phyloP scores from a whole-genome alignment of 1,140 invertebrate genomes.

The Aleiodes sp. region DNA sequence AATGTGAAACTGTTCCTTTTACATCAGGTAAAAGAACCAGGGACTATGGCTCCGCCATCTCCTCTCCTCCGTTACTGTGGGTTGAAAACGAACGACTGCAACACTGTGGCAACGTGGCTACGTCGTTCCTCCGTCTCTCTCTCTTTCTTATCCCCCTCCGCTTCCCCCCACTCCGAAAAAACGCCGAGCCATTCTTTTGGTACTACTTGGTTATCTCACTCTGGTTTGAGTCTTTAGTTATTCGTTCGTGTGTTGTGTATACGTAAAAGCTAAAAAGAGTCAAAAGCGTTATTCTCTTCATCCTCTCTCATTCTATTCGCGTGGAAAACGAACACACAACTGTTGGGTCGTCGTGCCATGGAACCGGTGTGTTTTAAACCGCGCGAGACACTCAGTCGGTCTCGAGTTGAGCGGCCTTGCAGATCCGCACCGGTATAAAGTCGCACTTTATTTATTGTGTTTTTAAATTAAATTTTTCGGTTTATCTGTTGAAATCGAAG shows the following conservation, averaged over 20 bases:
- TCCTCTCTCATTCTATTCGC: background rate
- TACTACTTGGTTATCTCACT: slow-evolving; percentile 1
- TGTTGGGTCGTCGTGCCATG: slow-evolving; percentile 25
- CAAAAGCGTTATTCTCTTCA: background rate
- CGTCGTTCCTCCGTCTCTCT: no score
- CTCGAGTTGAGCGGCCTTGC: slow-evolving; percentile 15
- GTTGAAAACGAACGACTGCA: background rate
- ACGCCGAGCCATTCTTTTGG: background rate
- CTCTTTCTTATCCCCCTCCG: no score
- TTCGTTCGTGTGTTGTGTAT: no score
- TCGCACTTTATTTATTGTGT: background rate
- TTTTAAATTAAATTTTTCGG: background rate
- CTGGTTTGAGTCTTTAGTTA: background rate
- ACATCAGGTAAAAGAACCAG: no score
- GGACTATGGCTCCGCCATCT: no score
- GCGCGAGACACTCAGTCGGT: slow-evolving; percentile 14
- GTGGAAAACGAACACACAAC: slow-evolving; percentile 9
- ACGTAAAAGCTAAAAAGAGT: no score
- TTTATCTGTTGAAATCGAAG: no score
- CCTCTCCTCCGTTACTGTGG: no score
- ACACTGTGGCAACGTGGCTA: slow-evolving; percentile 15
- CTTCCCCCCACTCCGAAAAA: background rate
- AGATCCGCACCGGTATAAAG: background rate
- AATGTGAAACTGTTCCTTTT: no score
- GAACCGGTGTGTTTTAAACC: slow-evolving; percentile 31